phyloP scores from a whole-genome alignment of 2,113 vertebrate genomes.

The Neopipo cinnamomea region DNA sequence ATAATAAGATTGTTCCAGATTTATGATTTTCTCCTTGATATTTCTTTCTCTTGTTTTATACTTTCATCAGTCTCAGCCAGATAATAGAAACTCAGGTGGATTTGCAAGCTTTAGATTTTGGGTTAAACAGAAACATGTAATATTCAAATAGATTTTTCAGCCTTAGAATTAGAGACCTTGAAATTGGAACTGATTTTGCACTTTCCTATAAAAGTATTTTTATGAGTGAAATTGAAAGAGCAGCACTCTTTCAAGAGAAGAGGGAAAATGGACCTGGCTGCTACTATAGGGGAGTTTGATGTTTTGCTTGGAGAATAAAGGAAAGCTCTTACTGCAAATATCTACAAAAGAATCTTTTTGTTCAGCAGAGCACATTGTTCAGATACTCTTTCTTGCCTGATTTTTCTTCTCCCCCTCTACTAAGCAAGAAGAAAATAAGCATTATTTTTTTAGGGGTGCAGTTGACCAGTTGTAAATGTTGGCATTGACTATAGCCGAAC shows the following conservation, averaged over 20 bases:
- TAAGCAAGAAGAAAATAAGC: neutral
- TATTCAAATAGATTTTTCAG: neutral
- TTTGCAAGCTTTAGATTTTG: neutral
- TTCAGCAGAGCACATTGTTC: neutral
- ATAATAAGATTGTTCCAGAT: neutral
- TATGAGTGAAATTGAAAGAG: constrained; percentile 45
- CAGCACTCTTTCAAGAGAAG: neutral
- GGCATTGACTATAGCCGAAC: neutral
- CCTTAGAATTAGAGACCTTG: neutral
- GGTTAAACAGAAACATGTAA: constrained; percentile 3
- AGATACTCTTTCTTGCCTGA: neutral
- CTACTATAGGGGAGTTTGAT: neutral
- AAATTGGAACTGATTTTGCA: constrained; percentile 47
- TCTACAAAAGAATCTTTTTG: constrained; percentile 5
- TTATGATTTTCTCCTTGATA: constrained; percentile 12
- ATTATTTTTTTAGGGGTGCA: neutral
- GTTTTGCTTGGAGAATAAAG: constrained; percentile 6
- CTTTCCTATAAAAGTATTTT: constrained; percentile 37
- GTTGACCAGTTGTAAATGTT: neutral
- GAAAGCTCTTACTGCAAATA: neutral
- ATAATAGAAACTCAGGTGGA: neutral
- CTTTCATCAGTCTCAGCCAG: neutral
- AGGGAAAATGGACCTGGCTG: neutral
- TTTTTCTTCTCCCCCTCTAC: neutral
- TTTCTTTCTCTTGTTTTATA: neutral